Base-by-base conservation (phyloP, 1,140 invertebrate species). In the Orussus abietinus region DNA sequence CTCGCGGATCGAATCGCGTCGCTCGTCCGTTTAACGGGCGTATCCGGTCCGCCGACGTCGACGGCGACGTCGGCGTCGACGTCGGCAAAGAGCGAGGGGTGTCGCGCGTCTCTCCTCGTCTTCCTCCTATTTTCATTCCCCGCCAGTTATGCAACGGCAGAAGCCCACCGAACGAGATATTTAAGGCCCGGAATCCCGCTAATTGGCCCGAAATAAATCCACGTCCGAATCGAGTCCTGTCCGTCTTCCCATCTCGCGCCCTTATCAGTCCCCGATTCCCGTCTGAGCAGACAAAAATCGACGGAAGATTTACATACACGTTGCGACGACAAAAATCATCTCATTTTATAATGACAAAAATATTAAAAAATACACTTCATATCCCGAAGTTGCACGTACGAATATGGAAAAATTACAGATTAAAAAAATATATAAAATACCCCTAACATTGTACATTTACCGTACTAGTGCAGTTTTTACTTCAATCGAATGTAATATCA, bases 161-260 rank as follows among this genome's bases (percentile, higher is more conserved):
- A 41, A 46, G 34, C 49, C 41, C 42, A 45, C 38, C 53, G 44
- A 54, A 41, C 51, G 39, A 47, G 53, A 57, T 57, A 56, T 62
- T 62, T 57, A 53, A 37, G 60, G 56, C 60, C 57, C 32, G 64
- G 57, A 65, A 66, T 62, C 59, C 41, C 47, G 57, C 53, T 67
- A 65, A 67, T 67, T 67, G 61, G 57, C 59, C 62, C 54, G 63
- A 67, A 67, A 65, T 67, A 65, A 66, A 66, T 66, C 46, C 47
- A 39, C 45, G 50, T 51, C 53, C 25, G 40, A 46, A 41, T 43
- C 26, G 43, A 51, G 48, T 30, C 45, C 33, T 33, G 15, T 5
- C 28, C 18, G 2, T 38, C 21, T 34, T 31, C 22, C 11, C 30
- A 5, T 6, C 34, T 20, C 15, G 12, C 2, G n/a, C 10, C 30